Evolutionary conservation across 2,797 vertebrate species (phyloP).

Genomic region (Heliangelus exortis): DNA sequence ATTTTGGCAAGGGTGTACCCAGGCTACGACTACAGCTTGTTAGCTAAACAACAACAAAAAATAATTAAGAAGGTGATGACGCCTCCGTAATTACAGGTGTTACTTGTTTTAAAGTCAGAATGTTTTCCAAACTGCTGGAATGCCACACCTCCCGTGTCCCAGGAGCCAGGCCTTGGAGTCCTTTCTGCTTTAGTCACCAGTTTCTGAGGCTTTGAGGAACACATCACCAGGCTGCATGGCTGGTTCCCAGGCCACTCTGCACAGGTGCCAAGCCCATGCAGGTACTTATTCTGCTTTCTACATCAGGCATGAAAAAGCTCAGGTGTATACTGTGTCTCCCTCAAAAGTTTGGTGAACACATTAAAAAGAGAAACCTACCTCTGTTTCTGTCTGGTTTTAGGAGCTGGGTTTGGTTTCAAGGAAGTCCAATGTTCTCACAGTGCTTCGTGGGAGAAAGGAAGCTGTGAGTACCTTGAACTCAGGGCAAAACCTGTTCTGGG

Average conservation of each 20-base stretch:
- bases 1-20: slow-evolving; percentile 70
- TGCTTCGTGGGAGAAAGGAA: slow-evolving; percentile 26
- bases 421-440: not conserved
- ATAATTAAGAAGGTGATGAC: slow-evolving; percentile 74
- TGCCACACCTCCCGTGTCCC: slow-evolving; percentile 70
- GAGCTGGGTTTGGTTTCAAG: not conserved
- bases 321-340: not conserved
- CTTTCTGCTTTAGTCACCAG: slow-evolving; percentile 59
- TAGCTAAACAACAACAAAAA: slow-evolving; percentile 54
- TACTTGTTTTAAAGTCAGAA: slow-evolving; percentile 75
- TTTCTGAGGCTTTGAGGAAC: slow-evolving; percentile 61
- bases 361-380: not conserved
- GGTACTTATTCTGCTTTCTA: not conserved
- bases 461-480: not conserved
- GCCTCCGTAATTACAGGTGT: slow-evolving; percentile 81
- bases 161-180: slow-evolving; percentile 65
- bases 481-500: slow-evolving; percentile 38
- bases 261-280: not conserved
- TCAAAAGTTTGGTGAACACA: not conserved
- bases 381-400: not conserved
- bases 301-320: not conserved
- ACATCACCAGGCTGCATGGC: not conserved
- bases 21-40: slow-evolving; percentile 70
- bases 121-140: slow-evolving; percentile 76
- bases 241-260: not conserved